phyloP scores from a whole-genome alignment of 2,797 vertebrate genomes.

The Pangasius macronema region DNA sequence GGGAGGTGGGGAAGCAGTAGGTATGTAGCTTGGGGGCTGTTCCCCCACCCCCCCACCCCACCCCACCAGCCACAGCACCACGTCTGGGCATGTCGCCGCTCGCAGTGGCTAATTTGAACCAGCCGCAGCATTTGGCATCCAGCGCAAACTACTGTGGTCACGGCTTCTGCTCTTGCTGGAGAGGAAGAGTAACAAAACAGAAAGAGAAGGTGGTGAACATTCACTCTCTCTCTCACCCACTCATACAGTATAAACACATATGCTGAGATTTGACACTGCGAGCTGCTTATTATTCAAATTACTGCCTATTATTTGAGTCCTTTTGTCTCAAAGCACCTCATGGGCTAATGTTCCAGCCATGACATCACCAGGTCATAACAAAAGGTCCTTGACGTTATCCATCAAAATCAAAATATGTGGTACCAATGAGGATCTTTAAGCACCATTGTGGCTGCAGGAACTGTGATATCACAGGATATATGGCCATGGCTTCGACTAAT shows the following conservation, averaged over 20 bases:
- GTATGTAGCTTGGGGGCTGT: conserved; percentile 63
- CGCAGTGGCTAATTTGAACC: conserved; percentile 77
- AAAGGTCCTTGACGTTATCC: conserved; percentile 65
- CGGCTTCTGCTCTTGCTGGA: conserved; percentile 68
- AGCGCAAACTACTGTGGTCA: conserved; percentile 71
- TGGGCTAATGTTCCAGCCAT: conserved; percentile 67
- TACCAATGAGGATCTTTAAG: conserved; percentile 25
- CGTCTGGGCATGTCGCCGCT: conserved; percentile 75
- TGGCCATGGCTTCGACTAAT: conserved; percentile 32
- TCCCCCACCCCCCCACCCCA: conserved; percentile 45
- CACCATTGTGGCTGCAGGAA: conserved; percentile 32
- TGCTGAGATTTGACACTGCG: conserved; percentile 52
- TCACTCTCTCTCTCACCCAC: neutral
- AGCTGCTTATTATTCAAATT: conserved; percentile 46
- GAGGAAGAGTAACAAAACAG: conserved; percentile 38
- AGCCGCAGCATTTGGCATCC: conserved; percentile 75
- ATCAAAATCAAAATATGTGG: conserved; percentile 44
- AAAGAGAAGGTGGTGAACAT: conserved; percentile 17
- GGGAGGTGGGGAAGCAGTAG: conserved; percentile 65
- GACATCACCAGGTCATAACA: conserved; percentile 68
- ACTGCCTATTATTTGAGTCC: conserved; percentile 62
- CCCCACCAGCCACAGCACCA: conserved; percentile 68
- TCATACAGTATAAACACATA: conserved; percentile 7
- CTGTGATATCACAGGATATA: conserved; percentile 49
- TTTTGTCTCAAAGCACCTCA: conserved; percentile 72